Base-by-base conservation (phyloP, 2,888 invertebrate species). In the Ophonus ardosiacus region DNA sequence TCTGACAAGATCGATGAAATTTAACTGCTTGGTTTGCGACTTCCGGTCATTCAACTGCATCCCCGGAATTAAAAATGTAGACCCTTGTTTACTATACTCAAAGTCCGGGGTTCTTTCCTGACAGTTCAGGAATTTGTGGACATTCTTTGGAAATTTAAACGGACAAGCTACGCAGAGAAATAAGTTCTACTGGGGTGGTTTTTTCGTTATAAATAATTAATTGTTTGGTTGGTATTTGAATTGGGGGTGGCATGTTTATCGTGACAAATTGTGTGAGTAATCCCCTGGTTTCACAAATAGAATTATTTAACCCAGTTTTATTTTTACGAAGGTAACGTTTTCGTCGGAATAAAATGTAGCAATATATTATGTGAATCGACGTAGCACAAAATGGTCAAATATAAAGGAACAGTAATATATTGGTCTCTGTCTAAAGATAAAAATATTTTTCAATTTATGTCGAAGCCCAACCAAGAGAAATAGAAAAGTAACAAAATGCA, bases 31-130 rank as follows among this genome's bases (percentile, higher is more conserved):
- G 68, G 38, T 38, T 68, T 68, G 68, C 68, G 38, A 68, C 38
- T 68, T 68, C 31, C 24, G 68, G 68, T 68, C 68, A 31, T 68
- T 68, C 68, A 68, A 68, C 68, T 68, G 63, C 21, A 63, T 63
- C n/a, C 8, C 24, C 7, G 68, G 63, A 31, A 68, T 68, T 68
- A 68, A 68, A 68, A 24, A 68, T 68, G 68, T 38, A 68, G 15
- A 38, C 31, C 10, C 5, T 68, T 68, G 68, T 68, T 68, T 68
- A 68, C 31, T 68, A 38, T 63, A 17, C 63, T 24, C 10, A 24
- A 18, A 24, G 24, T 18, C 13, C 24, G 5, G 38, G 38, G n/a
- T 68, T 68, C 13, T 38, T 38, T 15, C 31, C 31, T 31, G 68
- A 68, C 68, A 68, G 24, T 63, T 31, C n/a, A n/a, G 31, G 68